Base-by-base conservation (phyloP, 2,888 invertebrate species). In the Drosophila birchii region DNA sequence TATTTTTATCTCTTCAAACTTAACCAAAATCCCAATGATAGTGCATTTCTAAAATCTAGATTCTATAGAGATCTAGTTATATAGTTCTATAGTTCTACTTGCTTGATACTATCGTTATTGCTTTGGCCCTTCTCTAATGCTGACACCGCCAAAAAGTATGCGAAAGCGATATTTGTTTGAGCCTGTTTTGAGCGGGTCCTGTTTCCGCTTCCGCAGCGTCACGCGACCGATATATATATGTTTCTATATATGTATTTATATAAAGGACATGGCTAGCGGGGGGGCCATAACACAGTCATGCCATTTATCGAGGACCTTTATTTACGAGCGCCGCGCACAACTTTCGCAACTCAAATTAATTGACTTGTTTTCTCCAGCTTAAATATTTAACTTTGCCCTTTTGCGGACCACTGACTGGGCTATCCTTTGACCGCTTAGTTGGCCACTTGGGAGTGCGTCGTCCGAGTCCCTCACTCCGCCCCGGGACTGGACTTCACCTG, bases 381-480 rank as follows among this genome's bases (percentile, higher is more conserved):
- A 91, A 91, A 91, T 91, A 91, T 91, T 91, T 91, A 90, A 86
- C 88, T 86, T 86, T 76, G 86, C 56, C 76, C 80, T 82, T 85
- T 85, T 80, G 68, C 75, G 83, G 51, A 16, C 51, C 34, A 53
- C 51, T 75, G 80, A 78, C 76, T 72, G 78, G 64, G 71, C 79
- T 82, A 81, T 88, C 91, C 86, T 80, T 81, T 81, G 73, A 84
- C 79, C 78, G 79, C 82, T 80, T 85, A 89, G 91, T 91, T 91
- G 90, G 85, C 81, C 91, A 83, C 87, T 86, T 81, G 91, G 91
- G 91, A 78, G 67, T 59, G 36, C 54, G 56, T 34, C 51, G 34
- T 51, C 16, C 20, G n/a, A 14, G 43, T 43, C 2, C 23, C 7
- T 8, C 32, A 2, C 47, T 12, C 5, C 2, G 0, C 18, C 14